These are phyloP conservation scores for Lithosia quadra DNA, from an alignment of 2,888 invertebrate genomes.

Conservation along the genomic window DNA sequence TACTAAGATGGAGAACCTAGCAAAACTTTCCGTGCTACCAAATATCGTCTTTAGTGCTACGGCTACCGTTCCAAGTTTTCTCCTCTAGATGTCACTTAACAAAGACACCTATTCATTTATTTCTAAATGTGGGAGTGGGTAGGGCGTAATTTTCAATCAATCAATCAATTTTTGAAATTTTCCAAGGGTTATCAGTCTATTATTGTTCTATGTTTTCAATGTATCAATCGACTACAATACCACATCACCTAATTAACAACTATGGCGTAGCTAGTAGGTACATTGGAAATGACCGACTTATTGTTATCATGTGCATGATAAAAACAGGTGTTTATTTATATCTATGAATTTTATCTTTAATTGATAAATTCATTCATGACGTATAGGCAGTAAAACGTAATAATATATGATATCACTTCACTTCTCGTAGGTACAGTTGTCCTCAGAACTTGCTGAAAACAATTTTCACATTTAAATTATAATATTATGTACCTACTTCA, in stretches of 20 bases:
- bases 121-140: no score
- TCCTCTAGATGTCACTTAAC: constrained; percentile 56
- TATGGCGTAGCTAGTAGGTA: background rate
- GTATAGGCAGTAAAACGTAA: no score
- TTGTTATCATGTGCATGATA: background rate
- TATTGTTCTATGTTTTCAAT: background rate
- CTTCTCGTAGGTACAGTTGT: constrained; percentile 7
- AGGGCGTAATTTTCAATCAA: no score
- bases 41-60: no score
- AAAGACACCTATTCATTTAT: no score
- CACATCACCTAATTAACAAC: background rate
- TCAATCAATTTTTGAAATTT: no score
- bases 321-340: constrained; percentile 7
- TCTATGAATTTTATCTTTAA: constrained; percentile 6
- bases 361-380: constrained; percentile 5
- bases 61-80: constrained; percentile 40
- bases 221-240: background rate
- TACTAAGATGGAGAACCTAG: constrained; percentile 21
- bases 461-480: no score
- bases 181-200: no score
- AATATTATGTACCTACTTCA: no score
- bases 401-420: constrained; percentile 41
- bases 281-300: background rate
- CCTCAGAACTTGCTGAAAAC: no score
- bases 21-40: constrained; percentile 25